phyloP scores from a whole-genome alignment of 2,888 invertebrate genomes.

The Dynastes hyllus region DNA sequence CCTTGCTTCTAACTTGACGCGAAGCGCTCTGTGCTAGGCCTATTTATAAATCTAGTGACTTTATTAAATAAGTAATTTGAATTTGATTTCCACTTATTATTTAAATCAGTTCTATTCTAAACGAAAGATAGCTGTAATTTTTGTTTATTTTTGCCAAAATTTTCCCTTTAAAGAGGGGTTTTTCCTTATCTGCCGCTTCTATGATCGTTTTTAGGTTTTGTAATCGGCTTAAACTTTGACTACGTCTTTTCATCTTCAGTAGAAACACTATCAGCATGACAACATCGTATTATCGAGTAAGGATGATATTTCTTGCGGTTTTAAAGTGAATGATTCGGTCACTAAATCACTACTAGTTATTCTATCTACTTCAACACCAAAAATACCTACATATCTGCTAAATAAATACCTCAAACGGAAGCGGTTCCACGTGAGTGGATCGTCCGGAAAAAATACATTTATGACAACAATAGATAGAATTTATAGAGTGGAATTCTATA shows the following conservation, averaged over 20 bases:
- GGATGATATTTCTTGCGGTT: neutral
- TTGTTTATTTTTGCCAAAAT: no score
- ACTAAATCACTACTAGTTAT: neutral
- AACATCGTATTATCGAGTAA: neutral
- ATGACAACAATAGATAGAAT: neutral
- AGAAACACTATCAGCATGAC: neutral
- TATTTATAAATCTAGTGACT: no score
- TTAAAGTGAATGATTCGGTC: neutral
- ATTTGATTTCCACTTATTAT: no score
- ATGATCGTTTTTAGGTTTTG: constrained; percentile 1
- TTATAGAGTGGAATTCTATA: neutral
- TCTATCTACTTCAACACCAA: neutral
- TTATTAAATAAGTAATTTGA: no score
- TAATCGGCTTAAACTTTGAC: constrained; percentile 43
- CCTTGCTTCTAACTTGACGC: no score
- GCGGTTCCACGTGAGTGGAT: neutral
- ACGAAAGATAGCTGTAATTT: neutral
- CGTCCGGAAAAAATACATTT: neutral
- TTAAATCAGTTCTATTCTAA: neutral
- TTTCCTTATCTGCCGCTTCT: constrained; percentile 12
- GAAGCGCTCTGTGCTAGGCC: no score
- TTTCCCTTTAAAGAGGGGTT: no score
- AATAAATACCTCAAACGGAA: neutral
- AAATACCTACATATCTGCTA: neutral
- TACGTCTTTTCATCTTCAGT: constrained; percentile 27